Percentiles rank a stretch among this genome's conserved stretches.
These are phyloP conservation scores for Elephantulus edwardii DNA, from an alignment of 2,113 vertebrate genomes.

Conservation along the genomic window DNA sequence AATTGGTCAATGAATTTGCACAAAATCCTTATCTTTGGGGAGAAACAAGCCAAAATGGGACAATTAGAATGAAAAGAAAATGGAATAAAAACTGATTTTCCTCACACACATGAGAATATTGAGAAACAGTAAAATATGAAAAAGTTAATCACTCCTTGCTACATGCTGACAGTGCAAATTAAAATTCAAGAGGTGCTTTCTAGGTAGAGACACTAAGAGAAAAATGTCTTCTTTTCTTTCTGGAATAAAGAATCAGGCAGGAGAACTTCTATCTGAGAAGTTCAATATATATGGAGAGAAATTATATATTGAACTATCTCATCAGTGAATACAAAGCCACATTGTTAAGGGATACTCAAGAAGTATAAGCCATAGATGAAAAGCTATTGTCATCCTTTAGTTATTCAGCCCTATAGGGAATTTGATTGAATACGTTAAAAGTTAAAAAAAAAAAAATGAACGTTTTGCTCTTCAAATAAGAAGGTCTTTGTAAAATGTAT, in stretches of 20 bases:
- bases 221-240: background rate
- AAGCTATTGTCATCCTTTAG: background rate
- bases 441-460: conserved; percentile 27
- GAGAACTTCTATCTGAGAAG: background rate
- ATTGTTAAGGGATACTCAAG: background rate
- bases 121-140: conserved; percentile 26
- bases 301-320: background rate
- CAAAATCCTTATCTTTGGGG: background rate
- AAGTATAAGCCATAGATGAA: conserved; percentile 20
- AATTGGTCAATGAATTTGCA: background rate
- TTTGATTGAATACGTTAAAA: conserved; percentile 2
- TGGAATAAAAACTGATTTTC: background rate
- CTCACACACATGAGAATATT: background rate
- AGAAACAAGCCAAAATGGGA: conserved; percentile 19
- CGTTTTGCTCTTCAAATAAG: background rate
- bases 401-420: background rate
- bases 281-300: background rate
- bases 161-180: conserved; percentile 17
- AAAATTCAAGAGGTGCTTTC: conserved; percentile 3
- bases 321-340: background rate
- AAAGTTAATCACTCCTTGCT: conserved; percentile 7
- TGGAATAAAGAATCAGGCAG: background rate
- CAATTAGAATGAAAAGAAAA: conserved; percentile 50
- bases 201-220: background rate
- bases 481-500: conserved; percentile 18